phyloP scores from a whole-genome alignment of 2,113 vertebrate genomes.

The Xerus inauris region DNA sequence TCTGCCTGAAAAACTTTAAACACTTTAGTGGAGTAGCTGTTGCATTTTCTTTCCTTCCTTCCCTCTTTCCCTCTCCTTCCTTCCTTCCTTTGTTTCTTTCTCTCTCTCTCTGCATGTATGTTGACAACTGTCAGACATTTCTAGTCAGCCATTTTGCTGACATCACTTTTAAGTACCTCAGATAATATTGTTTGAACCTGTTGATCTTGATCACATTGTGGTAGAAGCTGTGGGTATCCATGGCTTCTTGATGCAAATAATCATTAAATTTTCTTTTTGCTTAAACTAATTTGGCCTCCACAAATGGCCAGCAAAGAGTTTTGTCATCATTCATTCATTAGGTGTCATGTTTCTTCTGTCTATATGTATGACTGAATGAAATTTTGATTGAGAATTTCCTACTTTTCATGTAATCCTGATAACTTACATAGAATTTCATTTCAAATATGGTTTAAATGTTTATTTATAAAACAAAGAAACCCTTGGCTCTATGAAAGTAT shows the following conservation, averaged over 20 bases:
- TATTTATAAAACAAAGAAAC: slow-evolving; percentile 5
- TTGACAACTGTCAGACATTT: not conserved
- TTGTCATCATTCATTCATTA: not conserved
- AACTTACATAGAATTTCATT: not conserved
- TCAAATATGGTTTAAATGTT: not conserved
- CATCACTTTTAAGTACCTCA: not conserved
- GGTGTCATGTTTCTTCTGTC: not conserved
- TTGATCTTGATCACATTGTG: not conserved
- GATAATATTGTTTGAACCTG: not conserved
- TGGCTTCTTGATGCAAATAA: slow-evolving; percentile 20
- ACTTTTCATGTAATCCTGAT: slow-evolving; percentile 13
- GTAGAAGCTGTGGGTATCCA: not conserved
- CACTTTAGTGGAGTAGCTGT: not conserved
- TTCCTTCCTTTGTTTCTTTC: too few species aligned
- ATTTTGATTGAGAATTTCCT: not conserved
- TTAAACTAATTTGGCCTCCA: not conserved
- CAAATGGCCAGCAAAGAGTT: not conserved
- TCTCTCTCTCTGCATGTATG: not conserved
- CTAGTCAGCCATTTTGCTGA: not conserved
- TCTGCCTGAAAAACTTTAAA: not conserved
- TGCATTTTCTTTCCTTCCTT: not conserved
- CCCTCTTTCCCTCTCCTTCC: too few species aligned
- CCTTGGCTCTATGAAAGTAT: not conserved
- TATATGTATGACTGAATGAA: not conserved
- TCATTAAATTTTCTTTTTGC: slow-evolving; percentile 32